Evolutionary conservation across 2,797 vertebrate genomes (phyloP), one percentile per base, ranked within the genome.

Genomic region (Petrocephalus sullivani): DNA sequence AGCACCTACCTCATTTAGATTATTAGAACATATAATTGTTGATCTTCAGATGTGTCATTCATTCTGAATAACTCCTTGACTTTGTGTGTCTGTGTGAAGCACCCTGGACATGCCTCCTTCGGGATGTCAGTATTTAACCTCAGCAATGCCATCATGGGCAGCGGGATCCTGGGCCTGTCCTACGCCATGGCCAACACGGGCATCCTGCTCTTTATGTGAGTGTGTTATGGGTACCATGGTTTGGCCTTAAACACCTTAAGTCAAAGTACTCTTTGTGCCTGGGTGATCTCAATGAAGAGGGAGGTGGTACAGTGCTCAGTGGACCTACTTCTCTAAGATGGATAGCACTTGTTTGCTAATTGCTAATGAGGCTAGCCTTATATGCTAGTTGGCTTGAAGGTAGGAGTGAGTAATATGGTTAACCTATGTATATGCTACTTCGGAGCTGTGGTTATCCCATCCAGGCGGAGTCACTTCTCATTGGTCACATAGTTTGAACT

Each of bases 121-220:
- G 98, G 98, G 85, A 98, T 99, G 97, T 99, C 98, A 0, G 96
- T 97, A 0, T 99, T 99, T 92, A 99, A 99, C 92, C 93, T 99
- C 93, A 98, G 98, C 91, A 99, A 99, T 0, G 98, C 98, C 91
- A 99, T 99, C 90, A 99, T 99, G 98, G 98, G 98, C 91, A 99
- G 98, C 0, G 98, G 98, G 1, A 99, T 99, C 91, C 93, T 99
- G 89, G 98, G 98, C 57, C 93, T 99, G 81, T 99, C 98, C 41
- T 99, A 95, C 14, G 98, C 98, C 88, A 98, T 99, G 98, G 98
- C 98, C 82, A 99, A 99, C 94, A 99, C 98, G 0, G 98, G 98
- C 91, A 99, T 99, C 64, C 60, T 99, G 6, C 95, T 99, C 86
- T 99, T 99, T 87, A 88, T 96, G 98, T 99, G 92, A 96, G 93